Evolutionary conservation across 2,797 vertebrate genomes (phyloP).

Genomic region (Potorous gilbertii): DNA sequence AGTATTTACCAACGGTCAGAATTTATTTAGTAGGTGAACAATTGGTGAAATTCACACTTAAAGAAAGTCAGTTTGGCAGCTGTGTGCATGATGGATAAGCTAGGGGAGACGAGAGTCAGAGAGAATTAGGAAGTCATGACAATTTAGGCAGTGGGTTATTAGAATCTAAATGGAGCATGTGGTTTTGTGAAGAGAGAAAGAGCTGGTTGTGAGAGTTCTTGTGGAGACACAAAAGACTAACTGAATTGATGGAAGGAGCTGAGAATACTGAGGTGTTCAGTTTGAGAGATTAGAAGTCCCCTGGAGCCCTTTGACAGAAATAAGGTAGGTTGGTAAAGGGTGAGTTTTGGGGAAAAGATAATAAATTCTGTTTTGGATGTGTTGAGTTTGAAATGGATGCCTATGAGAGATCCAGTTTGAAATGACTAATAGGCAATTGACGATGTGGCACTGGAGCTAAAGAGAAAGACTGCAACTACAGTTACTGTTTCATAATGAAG

Average conservation of each 20-base stretch:
- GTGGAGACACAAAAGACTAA: background rate
- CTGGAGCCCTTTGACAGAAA: background rate
- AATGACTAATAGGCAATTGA: background rate
- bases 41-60: background rate
- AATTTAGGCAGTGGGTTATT: background rate
- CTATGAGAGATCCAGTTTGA: background rate
- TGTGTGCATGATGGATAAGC: no score
- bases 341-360: background rate
- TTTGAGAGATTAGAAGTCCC: background rate
- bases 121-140: background rate
- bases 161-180: background rate
- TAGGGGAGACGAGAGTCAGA: background rate
- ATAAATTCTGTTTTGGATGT: background rate
- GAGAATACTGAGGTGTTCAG: background rate
- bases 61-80: background rate
- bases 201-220: background rate
- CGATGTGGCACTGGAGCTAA: background rate
- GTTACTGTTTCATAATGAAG: background rate
- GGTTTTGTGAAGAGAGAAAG: background rate
- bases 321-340: background rate
- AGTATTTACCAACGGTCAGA: background rate
- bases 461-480: background rate
- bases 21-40: background rate
- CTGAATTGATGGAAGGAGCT: background rate
- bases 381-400: background rate